Percentiles rank a stretch among this genome's conserved stretches.
Conservation (phyloP, 2,797 vertebrate species). For the Stomatorhinus walkeri region DNA sequence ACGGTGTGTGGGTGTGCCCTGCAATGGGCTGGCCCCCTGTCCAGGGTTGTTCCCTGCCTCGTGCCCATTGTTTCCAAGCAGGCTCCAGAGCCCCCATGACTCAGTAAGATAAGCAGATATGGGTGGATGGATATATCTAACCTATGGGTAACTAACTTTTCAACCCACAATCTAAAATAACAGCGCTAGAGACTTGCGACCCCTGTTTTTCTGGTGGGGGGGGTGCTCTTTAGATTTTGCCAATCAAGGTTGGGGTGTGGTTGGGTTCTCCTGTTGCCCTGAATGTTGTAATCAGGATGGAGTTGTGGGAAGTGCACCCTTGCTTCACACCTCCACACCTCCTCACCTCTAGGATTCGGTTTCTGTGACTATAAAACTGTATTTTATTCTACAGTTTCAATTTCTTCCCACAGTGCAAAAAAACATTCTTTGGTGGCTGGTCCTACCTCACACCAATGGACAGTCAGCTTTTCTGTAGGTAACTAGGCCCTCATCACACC, state of each 20-base stretch:
- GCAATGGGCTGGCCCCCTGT: too few relatives aligned
- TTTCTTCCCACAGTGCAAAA: too few relatives aligned
- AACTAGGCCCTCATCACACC: too few relatives aligned
- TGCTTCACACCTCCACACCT: neutral
- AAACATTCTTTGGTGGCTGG: too few relatives aligned
- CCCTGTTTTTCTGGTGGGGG: neutral
- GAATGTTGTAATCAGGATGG: neutral
- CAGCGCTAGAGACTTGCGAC: neutral
- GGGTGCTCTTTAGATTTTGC: neutral
- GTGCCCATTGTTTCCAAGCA: too few relatives aligned
- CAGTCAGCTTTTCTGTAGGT: too few relatives aligned
- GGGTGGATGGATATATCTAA: neutral
- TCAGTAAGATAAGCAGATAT: too few relatives aligned
- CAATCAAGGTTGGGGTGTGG: neutral
- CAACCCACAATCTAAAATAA: neutral
- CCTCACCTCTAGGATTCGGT: neutral
- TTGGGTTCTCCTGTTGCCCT: neutral
- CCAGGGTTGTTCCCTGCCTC: too few relatives aligned
- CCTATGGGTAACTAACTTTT: neutral
- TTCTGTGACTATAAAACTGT: neutral
- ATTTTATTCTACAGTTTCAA: too few relatives aligned
- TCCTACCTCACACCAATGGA: too few relatives aligned
- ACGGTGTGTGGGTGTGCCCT: too few relatives aligned
- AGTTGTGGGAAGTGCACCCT: neutral
- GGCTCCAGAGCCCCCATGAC: too few relatives aligned